Conservation (phyloP, 2,113 vertebrate species). For the Tetraodon nigroviridis region DNA sequence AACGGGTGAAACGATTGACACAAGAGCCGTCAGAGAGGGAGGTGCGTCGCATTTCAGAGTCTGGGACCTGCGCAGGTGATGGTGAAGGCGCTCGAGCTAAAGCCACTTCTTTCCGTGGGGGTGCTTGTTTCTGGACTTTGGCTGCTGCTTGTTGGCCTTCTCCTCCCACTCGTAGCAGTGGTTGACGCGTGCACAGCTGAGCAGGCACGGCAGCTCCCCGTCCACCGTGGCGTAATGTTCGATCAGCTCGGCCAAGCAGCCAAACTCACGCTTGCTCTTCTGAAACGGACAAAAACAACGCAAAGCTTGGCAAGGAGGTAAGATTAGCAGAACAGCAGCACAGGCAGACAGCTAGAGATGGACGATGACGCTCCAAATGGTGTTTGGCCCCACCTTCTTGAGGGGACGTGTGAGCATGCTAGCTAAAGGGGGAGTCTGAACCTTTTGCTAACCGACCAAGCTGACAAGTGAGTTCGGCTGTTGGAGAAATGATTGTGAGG, state of each 20-base stretch:
- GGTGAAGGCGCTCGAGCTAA: too few relatives aligned
- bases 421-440: too few relatives aligned
- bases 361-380: too few relatives aligned
- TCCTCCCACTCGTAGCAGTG: conserved; percentile 84
- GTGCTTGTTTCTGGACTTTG: conserved; percentile 20
- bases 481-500: too few relatives aligned
- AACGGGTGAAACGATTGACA: conserved; percentile 12
- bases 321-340: too few relatives aligned
- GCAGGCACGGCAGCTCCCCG: conserved; percentile 76
- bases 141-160: conserved; percentile 41
- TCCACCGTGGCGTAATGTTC: conserved; percentile 74
- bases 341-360: too few relatives aligned
- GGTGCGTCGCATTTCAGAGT: too few relatives aligned
- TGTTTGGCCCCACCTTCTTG: too few relatives aligned
- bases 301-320: background rate
- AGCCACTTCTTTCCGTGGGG: conserved; percentile 22
- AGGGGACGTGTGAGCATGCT: too few relatives aligned
- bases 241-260: conserved; percentile 80
- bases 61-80: conserved; percentile 15
- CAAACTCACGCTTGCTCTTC: conserved; percentile 80
- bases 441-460: too few relatives aligned
- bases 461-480: too few relatives aligned
- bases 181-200: conserved; percentile 80
- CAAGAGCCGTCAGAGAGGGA: conserved; percentile 37
- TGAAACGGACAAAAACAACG: conserved; percentile 41